Base-by-base conservation (phyloP, 2,888 invertebrate species). In the Stenotaenia linearis region DNA sequence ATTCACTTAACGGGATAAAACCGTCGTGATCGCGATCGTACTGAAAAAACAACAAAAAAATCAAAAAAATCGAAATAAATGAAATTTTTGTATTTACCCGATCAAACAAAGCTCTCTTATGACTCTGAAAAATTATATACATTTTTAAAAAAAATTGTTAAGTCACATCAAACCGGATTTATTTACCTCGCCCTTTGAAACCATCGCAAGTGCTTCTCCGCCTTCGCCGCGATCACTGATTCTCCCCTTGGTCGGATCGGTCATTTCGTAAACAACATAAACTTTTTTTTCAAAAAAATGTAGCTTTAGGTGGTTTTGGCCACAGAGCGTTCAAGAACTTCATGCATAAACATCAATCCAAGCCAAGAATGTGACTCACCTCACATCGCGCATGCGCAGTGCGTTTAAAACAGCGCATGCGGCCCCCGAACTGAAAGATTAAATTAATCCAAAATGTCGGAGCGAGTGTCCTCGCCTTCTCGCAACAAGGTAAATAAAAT, bases 1-100 rank as follows among this genome's bases (percentile, higher is more conserved):
- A 78, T 50, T 78, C 78, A 1, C 18, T 30, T 32, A 78, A 28
- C 18, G 78, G 78, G 1, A 78, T 78, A 3, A 61, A 7, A 0
- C 78, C 78, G 28, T 78, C 78, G 6, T 61, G 56, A 30, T 78
- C 78, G 0, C 35, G 32, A 61, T 78, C 78, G 18, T 78, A 78
- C 78, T 78, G 25, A 10, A 77, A 56, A 25, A 1, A 1, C 5
- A 75, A 75, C 28, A 28, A 2, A 23, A 32, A 35, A 75, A 10
- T 56, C 6, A 56, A 50, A 4, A 50, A 10, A 18, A 50, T n/a
- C 2, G 50, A 21, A 50, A 50, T 50, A 1, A 37, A 37, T n/a
- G n/a, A 37, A 1, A 37, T 37, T 21, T 7, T 21, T 21, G 15
- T 25, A 69, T n/a, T 69, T 69, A 69, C 69, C n/a, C 69, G 69